Conservation (phyloP, 2,113 vertebrate species). For the Cottus gobio region DNA sequence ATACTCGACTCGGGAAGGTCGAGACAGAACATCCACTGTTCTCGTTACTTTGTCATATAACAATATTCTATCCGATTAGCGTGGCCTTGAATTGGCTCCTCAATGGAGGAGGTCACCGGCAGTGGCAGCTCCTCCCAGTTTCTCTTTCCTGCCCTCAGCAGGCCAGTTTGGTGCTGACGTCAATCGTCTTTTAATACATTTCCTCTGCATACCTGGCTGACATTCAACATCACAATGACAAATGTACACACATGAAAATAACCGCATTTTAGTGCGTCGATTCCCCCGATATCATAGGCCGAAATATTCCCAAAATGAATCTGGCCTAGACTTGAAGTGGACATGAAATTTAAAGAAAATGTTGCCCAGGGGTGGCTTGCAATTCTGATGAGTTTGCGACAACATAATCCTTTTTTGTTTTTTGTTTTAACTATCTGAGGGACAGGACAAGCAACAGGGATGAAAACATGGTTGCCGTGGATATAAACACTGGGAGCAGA, state of each 20-base stretch:
- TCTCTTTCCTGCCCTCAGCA: constrained; percentile 48
- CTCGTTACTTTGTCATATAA: background rate
- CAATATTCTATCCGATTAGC: constrained; percentile 43
- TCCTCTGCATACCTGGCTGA: constrained; percentile 60
- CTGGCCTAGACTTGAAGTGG: background rate
- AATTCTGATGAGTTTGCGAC: background rate
- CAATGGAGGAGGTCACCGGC: constrained; percentile 40
- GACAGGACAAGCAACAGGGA: constrained; percentile 35
- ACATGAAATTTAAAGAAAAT: constrained; percentile 12
- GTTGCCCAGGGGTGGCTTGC: background rate
- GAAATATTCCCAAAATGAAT: background rate
- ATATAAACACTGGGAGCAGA: constrained; percentile 54
- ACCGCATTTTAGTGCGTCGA: background rate
- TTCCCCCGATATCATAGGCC: background rate
- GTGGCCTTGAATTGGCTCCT: constrained; percentile 34
- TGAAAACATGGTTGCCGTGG: constrained; percentile 58
- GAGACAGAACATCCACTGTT: background rate
- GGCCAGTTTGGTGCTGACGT: constrained; percentile 47
- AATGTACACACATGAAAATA: constrained; percentile 54
- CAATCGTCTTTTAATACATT: constrained; percentile 62
- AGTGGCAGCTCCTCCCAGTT: constrained; percentile 22
- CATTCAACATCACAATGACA: constrained; percentile 62
- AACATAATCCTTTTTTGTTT: background rate
- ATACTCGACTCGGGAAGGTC: background rate
- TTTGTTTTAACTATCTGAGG: constrained; percentile 10